Evolutionary conservation across 2,797 vertebrate species (phyloP).

Genomic region (Anabas testudineus): DNA sequence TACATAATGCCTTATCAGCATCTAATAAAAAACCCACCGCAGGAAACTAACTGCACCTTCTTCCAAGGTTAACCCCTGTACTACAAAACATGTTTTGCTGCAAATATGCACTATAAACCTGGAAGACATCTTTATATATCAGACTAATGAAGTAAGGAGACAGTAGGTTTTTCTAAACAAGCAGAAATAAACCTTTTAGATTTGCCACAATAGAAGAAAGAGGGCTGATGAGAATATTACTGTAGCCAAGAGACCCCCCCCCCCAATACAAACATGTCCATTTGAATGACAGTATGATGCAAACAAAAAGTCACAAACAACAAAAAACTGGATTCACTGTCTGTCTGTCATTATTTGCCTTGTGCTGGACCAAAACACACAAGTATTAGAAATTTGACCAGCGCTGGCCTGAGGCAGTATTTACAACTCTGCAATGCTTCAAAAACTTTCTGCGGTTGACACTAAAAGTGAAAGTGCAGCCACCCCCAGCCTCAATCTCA

Average conservation of each 20-base stretch:
- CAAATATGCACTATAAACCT: slow-evolving; percentile 68
- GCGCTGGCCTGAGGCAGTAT: slow-evolving; percentile 63
- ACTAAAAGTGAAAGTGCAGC: slow-evolving; percentile 46
- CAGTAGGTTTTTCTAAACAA: slow-evolving; percentile 10
- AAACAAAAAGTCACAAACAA: slow-evolving; percentile 41
- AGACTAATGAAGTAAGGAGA: slow-evolving; percentile 36
- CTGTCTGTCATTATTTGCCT: slow-evolving; percentile 18
- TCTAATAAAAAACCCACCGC: slow-evolving; percentile 40
- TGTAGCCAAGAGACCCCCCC: slow-evolving; percentile 18
- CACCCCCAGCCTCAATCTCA: slow-evolving; percentile 14
- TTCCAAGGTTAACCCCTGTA: slow-evolving; percentile 29
- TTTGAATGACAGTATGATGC: slow-evolving; percentile 42
- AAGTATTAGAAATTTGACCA: slow-evolving; percentile 39
- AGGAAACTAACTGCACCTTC: slow-evolving; percentile 52
- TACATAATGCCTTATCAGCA: slow-evolving; percentile 40
- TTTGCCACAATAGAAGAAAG: slow-evolving; percentile 28
- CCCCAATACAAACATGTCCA: slow-evolving; percentile 17
- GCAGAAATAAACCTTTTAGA: slow-evolving; percentile 37
- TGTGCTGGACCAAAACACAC: slow-evolving; percentile 39
- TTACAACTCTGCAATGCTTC: slow-evolving; percentile 65
- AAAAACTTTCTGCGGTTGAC: slow-evolving; percentile 50
- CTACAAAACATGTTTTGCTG: slow-evolving; percentile 64
- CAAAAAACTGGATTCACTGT: slow-evolving; percentile 47
- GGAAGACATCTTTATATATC: slow-evolving; percentile 66
- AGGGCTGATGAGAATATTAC: slow-evolving; percentile 22